Percentiles rank a stretch among this genome's conserved stretches.
Evolutionary conservation across 2,113 vertebrate genomes (phyloP).

Genomic region (Equus przewalskii): DNA sequence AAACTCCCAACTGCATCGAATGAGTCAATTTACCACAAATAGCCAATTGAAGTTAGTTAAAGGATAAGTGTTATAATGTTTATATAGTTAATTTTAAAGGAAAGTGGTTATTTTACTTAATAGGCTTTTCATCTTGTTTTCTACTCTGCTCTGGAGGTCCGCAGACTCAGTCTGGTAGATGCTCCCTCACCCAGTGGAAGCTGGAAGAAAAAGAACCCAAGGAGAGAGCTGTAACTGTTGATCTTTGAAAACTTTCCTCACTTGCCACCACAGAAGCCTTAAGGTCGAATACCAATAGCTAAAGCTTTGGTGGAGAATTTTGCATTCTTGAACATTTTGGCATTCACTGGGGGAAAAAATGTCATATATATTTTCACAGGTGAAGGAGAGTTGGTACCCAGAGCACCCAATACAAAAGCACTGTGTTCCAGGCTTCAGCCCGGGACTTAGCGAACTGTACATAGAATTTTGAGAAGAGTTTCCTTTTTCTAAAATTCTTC

Average conservation of each 20-base stretch:
- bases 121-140: background rate
- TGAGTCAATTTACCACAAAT: constrained; percentile 7
- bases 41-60: background rate
- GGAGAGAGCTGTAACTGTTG: constrained; percentile 47
- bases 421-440: background rate
- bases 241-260: constrained; percentile 71
- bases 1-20: background rate
- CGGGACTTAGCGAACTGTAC: no score
- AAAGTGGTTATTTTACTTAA: constrained; percentile 30
- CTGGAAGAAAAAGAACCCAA: background rate
- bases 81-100: constrained; percentile 5
- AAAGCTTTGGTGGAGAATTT: constrained; percentile 68
- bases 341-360: background rate
- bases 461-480: background rate
- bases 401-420: background rate
- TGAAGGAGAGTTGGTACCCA: background rate
- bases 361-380: constrained; percentile 73
- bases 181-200: background rate
- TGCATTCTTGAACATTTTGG: constrained; percentile 76
- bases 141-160: background rate
- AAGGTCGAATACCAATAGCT: constrained; percentile 39
- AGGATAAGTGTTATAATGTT: background rate
- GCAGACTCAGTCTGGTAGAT: background rate
- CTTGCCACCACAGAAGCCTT: constrained; percentile 71
- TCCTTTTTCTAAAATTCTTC: constrained; percentile 46